phyloP scores from a whole-genome alignment of 2,888 invertebrate species.

The Cataglyphis rosenhaueri region DNA sequence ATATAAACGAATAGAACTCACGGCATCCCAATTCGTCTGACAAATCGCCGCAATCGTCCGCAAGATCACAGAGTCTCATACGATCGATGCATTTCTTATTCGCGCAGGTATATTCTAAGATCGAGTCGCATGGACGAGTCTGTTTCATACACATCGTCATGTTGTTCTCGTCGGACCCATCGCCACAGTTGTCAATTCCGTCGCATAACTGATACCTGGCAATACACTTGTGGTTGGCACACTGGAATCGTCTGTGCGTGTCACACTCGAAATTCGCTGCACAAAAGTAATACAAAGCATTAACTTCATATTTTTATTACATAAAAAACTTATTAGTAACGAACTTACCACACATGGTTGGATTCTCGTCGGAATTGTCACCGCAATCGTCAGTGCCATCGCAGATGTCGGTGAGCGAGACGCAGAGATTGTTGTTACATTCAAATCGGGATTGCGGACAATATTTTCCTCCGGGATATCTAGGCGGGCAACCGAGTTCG shows the following conservation, averaged over 20 bases:
- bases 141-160: slow-evolving; percentile 94
- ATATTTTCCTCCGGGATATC: slow-evolving; percentile 94
- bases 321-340: neutral
- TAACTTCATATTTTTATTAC: neutral
- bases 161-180: slow-evolving; percentile 98
- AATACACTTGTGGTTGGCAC: slow-evolving; percentile 95
- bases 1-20: slow-evolving; percentile 82
- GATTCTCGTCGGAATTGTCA: slow-evolving; percentile 95
- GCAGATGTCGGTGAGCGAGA: slow-evolving; percentile 95
- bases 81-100: slow-evolving; percentile 94
- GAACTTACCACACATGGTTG: slow-evolving; percentile 88
- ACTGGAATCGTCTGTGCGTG: slow-evolving; percentile 94
- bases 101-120: slow-evolving; percentile 94
- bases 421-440: slow-evolving; percentile 96
- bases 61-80: slow-evolving; percentile 93
- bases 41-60: slow-evolving; percentile 96
- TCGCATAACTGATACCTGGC: slow-evolving; percentile 95
- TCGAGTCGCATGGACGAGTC: slow-evolving; percentile 91
- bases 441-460: slow-evolving; percentile 97
- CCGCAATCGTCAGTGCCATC: slow-evolving; percentile 98
- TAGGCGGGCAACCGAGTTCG: slow-evolving; percentile 95
- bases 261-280: slow-evolving; percentile 94
- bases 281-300: slow-evolving; percentile 32
- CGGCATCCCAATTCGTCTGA: slow-evolving; percentile 97
- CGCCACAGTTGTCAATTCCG: slow-evolving; percentile 96